Base-by-base conservation (phyloP, 2,888 invertebrate genomes). In the Scaptomyza parva region DNA sequence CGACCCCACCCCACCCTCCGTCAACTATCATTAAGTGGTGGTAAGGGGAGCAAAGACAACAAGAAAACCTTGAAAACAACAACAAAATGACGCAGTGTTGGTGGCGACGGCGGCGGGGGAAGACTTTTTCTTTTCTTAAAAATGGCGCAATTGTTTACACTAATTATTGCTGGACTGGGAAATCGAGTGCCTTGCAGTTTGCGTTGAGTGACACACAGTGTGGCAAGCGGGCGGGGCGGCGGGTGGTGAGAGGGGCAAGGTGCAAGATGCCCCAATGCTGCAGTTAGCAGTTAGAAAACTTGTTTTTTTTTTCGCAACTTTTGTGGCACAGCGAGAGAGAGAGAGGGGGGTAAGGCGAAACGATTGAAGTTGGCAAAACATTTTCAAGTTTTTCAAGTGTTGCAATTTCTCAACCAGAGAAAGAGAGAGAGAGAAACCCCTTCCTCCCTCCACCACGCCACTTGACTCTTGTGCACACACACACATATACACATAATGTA, bases 371-470 rank as follows among this genome's bases (percentile, higher is more conserved):
- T 80, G 63, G 67, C 60, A 74, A 86, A 86, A 81, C 87, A 86
- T 82, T 84, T 86, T 82, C 85, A 84, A 82, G 62, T 84, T 84
- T 84, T 66, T 82, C 85, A 82, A 82, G 82, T 87, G 82, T 78
- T 82, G 85, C 87, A 82, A 85, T 86, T 82, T 82, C 82, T 81
- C 66, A 57, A 51, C 60, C 61, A 24, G n/a, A n/a, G n/a, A n/a
- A n/a, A n/a, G n/a, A n/a, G n/a, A 12, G 45, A 43, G 44, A n/a
- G n/a, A 12, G 17, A 18, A 11, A 30, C 9, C 24, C n/a, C 24
- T n/a, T n/a, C n/a, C n/a, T n/a, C n/a, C n/a, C n/a, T 20, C 39
- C 30, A 52, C 37, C 20, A 39, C 26, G 18, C 47, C 24, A 28
- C 47, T 37, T 41, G 30, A 39, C 37, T 55, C 51, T 26, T n/a